Evolutionary conservation across 2,888 invertebrate genomes (phyloP), one percentile per base, ranked within the genome.

Genomic region (Lordiphosa fenestrarum): DNA sequence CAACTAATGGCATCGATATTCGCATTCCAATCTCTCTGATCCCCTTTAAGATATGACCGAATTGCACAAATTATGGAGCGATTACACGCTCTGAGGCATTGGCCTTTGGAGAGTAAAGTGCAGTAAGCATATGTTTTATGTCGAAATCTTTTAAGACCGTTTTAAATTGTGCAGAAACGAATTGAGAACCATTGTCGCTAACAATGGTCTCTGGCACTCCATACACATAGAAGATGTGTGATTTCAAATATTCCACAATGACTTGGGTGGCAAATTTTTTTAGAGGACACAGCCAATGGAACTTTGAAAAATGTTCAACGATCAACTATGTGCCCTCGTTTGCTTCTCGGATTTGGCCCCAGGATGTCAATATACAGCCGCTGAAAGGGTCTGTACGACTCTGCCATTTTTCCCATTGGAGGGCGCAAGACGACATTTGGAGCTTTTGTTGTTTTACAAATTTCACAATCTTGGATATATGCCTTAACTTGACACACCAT

Each of bases 401-500:
- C 23, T 4, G 23, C 23, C 23, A 23, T 23, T 23, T 23, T 23
- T 1, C 23, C 23, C 23, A 23, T 23, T 23, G 23, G 23, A 23
- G 23, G 23, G 23, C 23, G 23, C 4, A 23, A 23, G 1, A 23
- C 23, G 4, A 23, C 23, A 23, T 23, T 23, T 4, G 23, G 36
- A 36, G n/a, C n/a, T 36, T 36, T 36, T 12, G 36, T 36, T n/a
- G 36, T 36, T 12, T n/a, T 36, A 36, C 36, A 36, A n/a, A 36
- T 36, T n/a, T 36, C 36, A 3, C 36, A 36, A 1, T n/a, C n/a
- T 4, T 3, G 3, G 0, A 36, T 12, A n/a, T 12, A 36, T 4
- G n/a, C 12, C 12, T 12, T 9, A 36, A 36, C 36, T 4, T 36
- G 36, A 5, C n/a, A 12, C 36, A 36, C 36, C 36, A 36, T 36